Conservation (phyloP, 1,140 invertebrate species). For the Pogonomyrmex californicus region DNA sequence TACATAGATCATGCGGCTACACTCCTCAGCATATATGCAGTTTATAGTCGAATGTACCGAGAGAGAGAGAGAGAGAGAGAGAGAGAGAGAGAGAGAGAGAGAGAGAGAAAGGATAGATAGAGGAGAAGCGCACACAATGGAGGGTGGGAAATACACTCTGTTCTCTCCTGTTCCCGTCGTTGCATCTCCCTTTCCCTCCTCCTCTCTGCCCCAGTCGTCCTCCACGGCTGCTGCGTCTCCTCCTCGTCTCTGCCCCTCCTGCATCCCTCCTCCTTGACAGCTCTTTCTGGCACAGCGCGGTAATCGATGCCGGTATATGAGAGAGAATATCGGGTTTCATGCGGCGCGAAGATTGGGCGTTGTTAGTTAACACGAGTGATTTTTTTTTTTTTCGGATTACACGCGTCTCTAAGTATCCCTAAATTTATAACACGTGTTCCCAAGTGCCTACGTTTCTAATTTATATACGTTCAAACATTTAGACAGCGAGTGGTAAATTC, state of each 20-base stretch:
- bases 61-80: slow-evolving; percentile 42
- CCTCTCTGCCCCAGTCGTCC: background rate
- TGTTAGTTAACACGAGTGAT: slow-evolving; percentile 26
- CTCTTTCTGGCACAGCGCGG: slow-evolving; percentile 63
- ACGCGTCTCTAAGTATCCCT: background rate
- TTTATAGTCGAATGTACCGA: slow-evolving; percentile 33
- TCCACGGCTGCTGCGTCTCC: slow-evolving; percentile 29
- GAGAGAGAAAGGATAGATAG: slow-evolving; percentile 18
- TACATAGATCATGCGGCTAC: slow-evolving; percentile 64
- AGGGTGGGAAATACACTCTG: slow-evolving; percentile 47
- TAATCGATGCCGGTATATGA: slow-evolving; percentile 81
- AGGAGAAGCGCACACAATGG: slow-evolving; percentile 39
- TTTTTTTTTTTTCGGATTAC: background rate
- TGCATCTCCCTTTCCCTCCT: slow-evolving; percentile 21
- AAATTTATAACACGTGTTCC: background rate
- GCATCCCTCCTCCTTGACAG: slow-evolving; percentile 23
- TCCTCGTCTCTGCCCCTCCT: slow-evolving; percentile 19
- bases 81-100: no score
- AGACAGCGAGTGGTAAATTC: no score
- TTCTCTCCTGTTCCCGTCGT: slow-evolving; percentile 40
- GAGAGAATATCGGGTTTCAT: slow-evolving; percentile 69
- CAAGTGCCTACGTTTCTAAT: background rate
- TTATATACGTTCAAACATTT: no score
- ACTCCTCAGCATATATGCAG: slow-evolving; percentile 69
- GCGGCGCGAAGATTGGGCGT: slow-evolving; percentile 48